A percentile compares a stretch with the other conserved stretches of the same genome.
Conservation (phyloP, 2,888 invertebrate species). For the Pachymerium ferrugineum region DNA sequence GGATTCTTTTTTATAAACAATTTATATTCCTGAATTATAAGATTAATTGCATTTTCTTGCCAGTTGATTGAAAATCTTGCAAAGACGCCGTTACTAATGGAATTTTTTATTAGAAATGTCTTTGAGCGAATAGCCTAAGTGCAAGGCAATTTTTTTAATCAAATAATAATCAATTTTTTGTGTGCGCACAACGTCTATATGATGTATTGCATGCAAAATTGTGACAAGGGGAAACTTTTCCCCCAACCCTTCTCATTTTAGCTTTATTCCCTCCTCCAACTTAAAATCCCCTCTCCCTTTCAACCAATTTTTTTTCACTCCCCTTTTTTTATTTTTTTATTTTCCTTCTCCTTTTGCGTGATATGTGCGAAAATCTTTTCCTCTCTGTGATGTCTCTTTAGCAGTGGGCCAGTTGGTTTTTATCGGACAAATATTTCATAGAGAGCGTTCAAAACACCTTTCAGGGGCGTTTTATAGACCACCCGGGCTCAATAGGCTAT, state of each 20-base stretch:
- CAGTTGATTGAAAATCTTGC: constrained; percentile 6
- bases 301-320: constrained; percentile 2
- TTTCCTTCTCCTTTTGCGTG: constrained; percentile 1
- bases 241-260: not conserved
- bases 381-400: constrained; percentile 14
- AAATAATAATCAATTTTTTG: constrained; percentile 14
- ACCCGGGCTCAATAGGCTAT: constrained; percentile 18
- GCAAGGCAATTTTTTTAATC: constrained; percentile 18
- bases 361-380: constrained; percentile 11
- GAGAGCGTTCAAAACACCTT: constrained; percentile 18
- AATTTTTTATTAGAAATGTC: constrained; percentile 18
- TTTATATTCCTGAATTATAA: constrained; percentile 10
- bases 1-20: too few species aligned
- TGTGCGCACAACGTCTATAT: not conserved
- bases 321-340: not conserved
- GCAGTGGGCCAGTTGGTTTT: constrained; percentile 15
- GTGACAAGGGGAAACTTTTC: not conserved
- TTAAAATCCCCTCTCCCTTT: not conserved
- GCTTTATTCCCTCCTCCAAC: not conserved
- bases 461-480: constrained; percentile 18
- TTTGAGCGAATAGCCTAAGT: constrained; percentile 18
- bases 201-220: constrained; percentile 21
- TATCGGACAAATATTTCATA: constrained; percentile 21
- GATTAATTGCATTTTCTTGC: constrained; percentile 12
- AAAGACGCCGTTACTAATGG: constrained; percentile 14